These are phyloP conservation scores for Hanleya hanleyi DNA, from an alignment of 2,888 invertebrate species.

Conservation along the genomic window DNA sequence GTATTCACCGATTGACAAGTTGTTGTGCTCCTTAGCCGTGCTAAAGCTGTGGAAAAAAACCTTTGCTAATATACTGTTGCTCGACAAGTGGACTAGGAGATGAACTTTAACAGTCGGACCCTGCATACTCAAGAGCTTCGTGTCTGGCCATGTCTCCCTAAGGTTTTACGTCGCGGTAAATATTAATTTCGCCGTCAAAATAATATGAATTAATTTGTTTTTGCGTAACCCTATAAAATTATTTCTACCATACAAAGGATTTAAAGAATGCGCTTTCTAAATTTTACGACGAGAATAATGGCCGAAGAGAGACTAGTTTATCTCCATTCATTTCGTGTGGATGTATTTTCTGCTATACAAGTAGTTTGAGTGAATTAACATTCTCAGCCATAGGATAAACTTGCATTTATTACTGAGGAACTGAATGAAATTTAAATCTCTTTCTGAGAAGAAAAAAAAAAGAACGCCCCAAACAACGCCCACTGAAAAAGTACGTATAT, in stretches of 20 bases:
- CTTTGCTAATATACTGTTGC: background rate
- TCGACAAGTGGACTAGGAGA: background rate
- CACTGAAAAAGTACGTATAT: too few species aligned
- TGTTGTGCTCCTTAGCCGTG: slow-evolving; percentile 3
- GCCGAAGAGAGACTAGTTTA: background rate
- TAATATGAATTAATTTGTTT: slow-evolving; percentile 5
- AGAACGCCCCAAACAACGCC: too few species aligned
- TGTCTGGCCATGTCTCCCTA: background rate
- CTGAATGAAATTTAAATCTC: too few species aligned
- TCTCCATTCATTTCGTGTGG: too few species aligned
- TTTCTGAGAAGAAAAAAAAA: too few species aligned
- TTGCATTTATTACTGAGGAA: too few species aligned
- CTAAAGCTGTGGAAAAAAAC: background rate
- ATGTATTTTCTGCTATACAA: too few species aligned
- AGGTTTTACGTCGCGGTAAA: background rate
- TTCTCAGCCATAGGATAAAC: too few species aligned
- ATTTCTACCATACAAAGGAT: slow-evolving; percentile 1
- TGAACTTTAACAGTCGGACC: background rate
- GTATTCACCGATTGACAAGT: background rate
- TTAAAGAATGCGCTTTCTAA: background rate
- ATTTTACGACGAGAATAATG: background rate
- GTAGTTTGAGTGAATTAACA: too few species aligned
- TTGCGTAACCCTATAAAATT: slow-evolving; percentile 3
- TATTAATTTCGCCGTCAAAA: background rate
- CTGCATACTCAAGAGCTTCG: background rate